A percentile compares a stretch with the other conserved stretches of the same genome.
Evolutionary conservation across 2,113 vertebrate genomes (phyloP).

Genomic region (Tricholaema leucomelas): DNA sequence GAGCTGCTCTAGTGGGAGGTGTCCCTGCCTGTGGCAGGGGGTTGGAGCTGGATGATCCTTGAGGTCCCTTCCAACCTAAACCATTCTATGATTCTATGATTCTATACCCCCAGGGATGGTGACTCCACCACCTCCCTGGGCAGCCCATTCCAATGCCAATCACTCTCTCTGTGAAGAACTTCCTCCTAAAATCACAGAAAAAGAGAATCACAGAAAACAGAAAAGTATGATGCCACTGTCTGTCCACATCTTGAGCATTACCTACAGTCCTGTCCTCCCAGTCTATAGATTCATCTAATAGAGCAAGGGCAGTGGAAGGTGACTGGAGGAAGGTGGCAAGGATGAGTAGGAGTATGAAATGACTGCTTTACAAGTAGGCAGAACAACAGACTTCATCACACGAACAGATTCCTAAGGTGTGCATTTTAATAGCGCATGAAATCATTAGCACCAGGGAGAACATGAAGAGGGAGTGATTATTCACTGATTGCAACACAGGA

Average conservation of each 20-base stretch:
- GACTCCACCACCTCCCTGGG: too few relatives aligned
- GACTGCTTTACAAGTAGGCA: not conserved
- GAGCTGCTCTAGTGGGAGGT: too few relatives aligned
- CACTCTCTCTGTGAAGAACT: too few relatives aligned
- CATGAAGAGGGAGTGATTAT: not conserved
- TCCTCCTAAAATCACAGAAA: too few relatives aligned
- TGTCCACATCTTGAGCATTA: not conserved
- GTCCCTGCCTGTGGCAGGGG: too few relatives aligned
- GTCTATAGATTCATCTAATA: not conserved
- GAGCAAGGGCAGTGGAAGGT: not conserved
- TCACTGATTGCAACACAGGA: not conserved
- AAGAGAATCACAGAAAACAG: not conserved
- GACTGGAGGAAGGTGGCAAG: not conserved
- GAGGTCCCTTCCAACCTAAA: too few relatives aligned
- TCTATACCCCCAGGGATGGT: too few relatives aligned
- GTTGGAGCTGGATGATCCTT: too few relatives aligned
- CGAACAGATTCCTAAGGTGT: not conserved
- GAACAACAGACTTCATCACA: not conserved
- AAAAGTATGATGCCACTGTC: not conserved
- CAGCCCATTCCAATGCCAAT: too few relatives aligned
- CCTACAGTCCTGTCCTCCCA: rapidly evolving
- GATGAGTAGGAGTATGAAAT: not conserved
- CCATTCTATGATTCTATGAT: too few relatives aligned
- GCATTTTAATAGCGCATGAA: not conserved
- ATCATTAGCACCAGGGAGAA: not conserved